Percentiles rank a stretch among this genome's conserved stretches.
Evolutionary conservation across 2,888 invertebrate species (phyloP).

Genomic region (Drosophila austrosaltans): DNA sequence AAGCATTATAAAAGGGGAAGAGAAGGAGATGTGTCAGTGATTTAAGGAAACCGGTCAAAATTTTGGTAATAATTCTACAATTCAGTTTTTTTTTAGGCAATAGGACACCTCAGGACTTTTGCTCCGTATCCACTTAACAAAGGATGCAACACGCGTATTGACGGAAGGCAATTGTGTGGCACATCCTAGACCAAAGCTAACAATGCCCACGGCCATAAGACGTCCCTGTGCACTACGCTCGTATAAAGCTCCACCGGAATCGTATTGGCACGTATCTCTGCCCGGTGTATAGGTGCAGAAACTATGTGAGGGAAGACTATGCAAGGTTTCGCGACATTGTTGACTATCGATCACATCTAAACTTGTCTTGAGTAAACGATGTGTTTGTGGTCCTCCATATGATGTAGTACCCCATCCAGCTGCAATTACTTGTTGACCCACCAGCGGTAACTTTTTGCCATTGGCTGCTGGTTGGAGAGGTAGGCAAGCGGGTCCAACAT

Average conservation of each 20-base stretch:
- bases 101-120: conserved; percentile 81
- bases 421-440: conserved; percentile 83
- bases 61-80: not conserved
- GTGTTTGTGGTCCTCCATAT: conserved; percentile 84
- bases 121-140: conserved; percentile 85
- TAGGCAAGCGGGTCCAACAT: conserved; percentile 86
- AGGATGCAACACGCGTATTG: conserved; percentile 85
- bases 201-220: conserved; percentile 85
- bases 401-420: conserved; percentile 86
- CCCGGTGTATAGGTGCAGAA: conserved; percentile 84
- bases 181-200: conserved; percentile 85
- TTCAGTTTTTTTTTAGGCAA: conserved; percentile 47
- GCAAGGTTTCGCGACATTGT: conserved; percentile 82
- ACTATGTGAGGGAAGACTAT: conserved; percentile 62
- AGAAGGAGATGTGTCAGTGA: not conserved
- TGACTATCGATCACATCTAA: conserved; percentile 84
- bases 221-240: conserved; percentile 81
- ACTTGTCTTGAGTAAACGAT: conserved; percentile 84
- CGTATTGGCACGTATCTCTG: conserved; percentile 85
- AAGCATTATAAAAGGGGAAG: not conserved
- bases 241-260: conserved; percentile 85
- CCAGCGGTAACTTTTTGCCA: conserved; percentile 52
- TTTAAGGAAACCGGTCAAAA: not conserved
- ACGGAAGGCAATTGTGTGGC: conserved; percentile 84
- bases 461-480: conserved; percentile 80